phyloP scores from a whole-genome alignment of 2,113 vertebrate genomes.

The Axis porcinus region DNA sequence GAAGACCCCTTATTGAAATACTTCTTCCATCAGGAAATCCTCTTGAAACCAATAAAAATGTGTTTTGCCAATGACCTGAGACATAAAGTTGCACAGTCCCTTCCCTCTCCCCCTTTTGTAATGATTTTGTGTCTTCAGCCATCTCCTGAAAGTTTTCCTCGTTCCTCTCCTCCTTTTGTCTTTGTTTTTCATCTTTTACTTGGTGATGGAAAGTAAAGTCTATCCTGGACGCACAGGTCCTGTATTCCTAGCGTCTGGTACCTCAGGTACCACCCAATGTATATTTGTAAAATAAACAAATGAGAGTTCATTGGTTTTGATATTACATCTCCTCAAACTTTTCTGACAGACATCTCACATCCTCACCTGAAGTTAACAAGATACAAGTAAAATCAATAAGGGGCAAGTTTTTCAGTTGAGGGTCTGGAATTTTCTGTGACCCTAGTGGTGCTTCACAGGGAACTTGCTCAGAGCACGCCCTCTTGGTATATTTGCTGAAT shows the following conservation, averaged over 20 bases:
- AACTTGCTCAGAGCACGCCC: no score
- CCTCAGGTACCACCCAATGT: not conserved
- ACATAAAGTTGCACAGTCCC: not conserved
- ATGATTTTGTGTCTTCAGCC: not conserved
- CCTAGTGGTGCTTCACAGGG: not conserved
- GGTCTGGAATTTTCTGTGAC: not conserved
- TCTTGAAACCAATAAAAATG: not conserved
- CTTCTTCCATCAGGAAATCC: not conserved
- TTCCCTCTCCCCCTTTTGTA: not conserved
- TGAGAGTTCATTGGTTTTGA: not conserved
- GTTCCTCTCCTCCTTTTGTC: not conserved
- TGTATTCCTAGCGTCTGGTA: not conserved
- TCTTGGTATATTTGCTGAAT: not conserved
- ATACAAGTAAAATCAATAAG: not conserved
- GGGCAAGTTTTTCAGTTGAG: not conserved
- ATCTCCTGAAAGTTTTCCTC: not conserved
- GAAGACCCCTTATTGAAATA: not conserved
- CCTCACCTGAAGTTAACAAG: not conserved
- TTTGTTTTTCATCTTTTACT: not conserved
- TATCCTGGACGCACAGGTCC: not conserved
- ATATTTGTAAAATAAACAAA: not conserved
- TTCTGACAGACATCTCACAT: not conserved
- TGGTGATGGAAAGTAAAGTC: not conserved
- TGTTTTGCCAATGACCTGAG: not conserved
- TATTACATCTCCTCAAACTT: not conserved